phyloP scores from a whole-genome alignment of 2,888 invertebrate genomes.

The Hemicrepidius hirtus region DNA sequence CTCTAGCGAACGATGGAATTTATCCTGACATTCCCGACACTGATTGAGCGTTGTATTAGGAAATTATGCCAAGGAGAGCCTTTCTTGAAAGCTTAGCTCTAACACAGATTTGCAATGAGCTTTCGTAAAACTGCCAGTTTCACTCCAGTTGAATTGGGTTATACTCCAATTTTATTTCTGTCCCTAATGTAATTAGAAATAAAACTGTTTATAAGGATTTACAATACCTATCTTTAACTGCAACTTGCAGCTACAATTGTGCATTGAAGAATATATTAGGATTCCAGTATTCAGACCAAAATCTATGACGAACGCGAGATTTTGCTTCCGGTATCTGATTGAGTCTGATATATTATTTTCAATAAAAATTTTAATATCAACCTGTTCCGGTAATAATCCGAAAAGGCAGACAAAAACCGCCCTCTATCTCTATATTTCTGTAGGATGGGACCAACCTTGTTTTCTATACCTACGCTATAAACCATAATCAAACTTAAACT shows the following conservation, averaged over 20 bases:
- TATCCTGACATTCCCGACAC: conserved; percentile 50
- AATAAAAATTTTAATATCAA: too few species aligned
- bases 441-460: too few species aligned
- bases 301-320: too few species aligned
- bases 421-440: too few species aligned
- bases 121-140: conserved; percentile 48
- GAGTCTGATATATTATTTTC: too few species aligned
- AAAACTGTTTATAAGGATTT: conserved; percentile 17
- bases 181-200: conserved; percentile 43
- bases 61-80: conserved; percentile 51
- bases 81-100: conserved; percentile 49
- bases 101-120: conserved; percentile 47
- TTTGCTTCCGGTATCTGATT: too few species aligned
- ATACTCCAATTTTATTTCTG: conserved; percentile 41
- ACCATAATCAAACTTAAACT: too few species aligned
- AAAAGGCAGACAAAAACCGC: too few species aligned
- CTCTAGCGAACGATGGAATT: conserved; percentile 44
- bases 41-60: conserved; percentile 52
- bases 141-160: conserved; percentile 43
- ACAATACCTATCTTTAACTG: not conserved
- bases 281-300: too few species aligned
- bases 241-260: not conserved
- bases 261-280: too few species aligned
- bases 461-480: too few species aligned
- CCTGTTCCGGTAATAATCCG: too few species aligned